Percentiles rank a stretch among this genome's conserved stretches.
These are phyloP conservation scores for Pararge aegeria DNA, from an alignment of 1,140 invertebrate species.

Conservation along the genomic window DNA sequence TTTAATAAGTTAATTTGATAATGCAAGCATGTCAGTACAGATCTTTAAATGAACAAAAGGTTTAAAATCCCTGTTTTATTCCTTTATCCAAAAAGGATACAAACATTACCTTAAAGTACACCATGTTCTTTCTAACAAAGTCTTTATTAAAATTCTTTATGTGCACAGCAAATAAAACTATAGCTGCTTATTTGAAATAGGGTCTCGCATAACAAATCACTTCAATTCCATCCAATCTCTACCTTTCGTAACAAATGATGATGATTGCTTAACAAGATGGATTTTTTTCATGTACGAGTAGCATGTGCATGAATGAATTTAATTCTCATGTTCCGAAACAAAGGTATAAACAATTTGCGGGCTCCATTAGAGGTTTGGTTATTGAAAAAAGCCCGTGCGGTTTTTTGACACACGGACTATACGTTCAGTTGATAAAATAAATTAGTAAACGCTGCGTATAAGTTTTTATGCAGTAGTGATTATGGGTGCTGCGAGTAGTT, in stretches of 20 bases:
- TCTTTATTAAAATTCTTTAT: not conserved
- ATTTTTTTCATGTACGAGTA: constrained; percentile 58
- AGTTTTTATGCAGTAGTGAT: not conserved
- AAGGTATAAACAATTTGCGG: constrained; percentile 66
- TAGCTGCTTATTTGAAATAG: not conserved
- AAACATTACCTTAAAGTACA: too few relatives aligned
- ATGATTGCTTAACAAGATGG: constrained; percentile 65
- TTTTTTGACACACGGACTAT: constrained; percentile 27
- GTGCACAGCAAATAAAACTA: not conserved
- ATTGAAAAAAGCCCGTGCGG: constrained; percentile 44
- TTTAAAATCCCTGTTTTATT: too few relatives aligned
- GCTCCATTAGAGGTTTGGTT: constrained; percentile 49
- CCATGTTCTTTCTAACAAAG: not conserved
- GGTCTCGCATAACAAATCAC: constrained; percentile 13
- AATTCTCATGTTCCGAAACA: constrained; percentile 54
- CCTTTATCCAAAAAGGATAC: too few relatives aligned
- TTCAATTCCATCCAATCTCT: constrained; percentile 20
- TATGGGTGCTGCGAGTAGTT: too few relatives aligned
- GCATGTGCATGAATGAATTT: constrained; percentile 54
- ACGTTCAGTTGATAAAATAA: constrained; percentile 3
- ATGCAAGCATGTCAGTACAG: too few relatives aligned
- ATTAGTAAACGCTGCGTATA: not conserved
- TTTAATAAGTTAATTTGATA: too few relatives aligned
- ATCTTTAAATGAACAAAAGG: too few relatives aligned
- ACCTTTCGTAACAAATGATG: constrained; percentile 54